These are phyloP conservation scores for Caenorhabditis inopinata DNA, from an alignment of 1,140 invertebrate species.

Conservation along the genomic window DNA sequence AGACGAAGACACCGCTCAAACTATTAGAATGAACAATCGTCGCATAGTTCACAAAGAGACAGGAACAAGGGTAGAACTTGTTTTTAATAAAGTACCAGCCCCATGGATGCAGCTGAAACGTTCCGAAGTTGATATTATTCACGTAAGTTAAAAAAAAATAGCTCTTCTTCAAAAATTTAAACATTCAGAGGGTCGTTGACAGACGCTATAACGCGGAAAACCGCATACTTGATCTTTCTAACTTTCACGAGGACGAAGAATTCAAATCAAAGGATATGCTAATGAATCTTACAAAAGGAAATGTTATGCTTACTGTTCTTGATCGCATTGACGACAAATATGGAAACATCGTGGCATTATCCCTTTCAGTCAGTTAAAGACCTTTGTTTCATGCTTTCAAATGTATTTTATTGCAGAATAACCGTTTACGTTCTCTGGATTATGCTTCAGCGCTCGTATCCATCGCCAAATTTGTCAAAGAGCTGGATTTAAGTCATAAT, in stretches of 20 bases:
- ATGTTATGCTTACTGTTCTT: constrained; percentile 10
- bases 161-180: background rate
- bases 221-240: background rate
- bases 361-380: background rate
- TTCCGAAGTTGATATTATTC: background rate
- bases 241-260: constrained; percentile 4
- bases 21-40: background rate
- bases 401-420: background rate
- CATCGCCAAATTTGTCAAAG: constrained; percentile 1
- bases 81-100: background rate
- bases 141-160: background rate
- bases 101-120: constrained; percentile 15
- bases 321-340: constrained; percentile 9
- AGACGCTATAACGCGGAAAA: background rate
- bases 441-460: background rate
- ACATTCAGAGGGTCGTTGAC: constrained; percentile 15
- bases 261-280: constrained; percentile 14
- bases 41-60: background rate
- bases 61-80: background rate
- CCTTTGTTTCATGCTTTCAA: background rate
- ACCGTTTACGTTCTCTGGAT: background rate
- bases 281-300: constrained; percentile 5
- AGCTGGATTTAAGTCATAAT: constrained; percentile 7
- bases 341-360: background rate
- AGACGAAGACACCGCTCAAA: background rate